phyloP scores from a whole-genome alignment of 1,140 invertebrate species.

The Akabosia matsudoensis region DNA sequence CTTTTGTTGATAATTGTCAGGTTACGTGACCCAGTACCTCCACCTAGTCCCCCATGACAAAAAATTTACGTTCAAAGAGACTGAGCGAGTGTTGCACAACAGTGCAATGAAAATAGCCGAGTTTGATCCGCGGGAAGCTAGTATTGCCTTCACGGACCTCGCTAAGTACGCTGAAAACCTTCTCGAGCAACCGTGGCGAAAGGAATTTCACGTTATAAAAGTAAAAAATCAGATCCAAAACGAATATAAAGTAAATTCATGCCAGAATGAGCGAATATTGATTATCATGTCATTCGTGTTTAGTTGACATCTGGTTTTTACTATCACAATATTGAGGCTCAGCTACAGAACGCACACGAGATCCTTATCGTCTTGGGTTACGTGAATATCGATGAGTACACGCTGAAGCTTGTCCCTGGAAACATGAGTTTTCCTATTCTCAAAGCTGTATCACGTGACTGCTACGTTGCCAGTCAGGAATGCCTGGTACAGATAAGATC shows the following conservation, averaged over 20 bases:
- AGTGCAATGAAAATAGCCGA: constrained; percentile 65
- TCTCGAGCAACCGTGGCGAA: constrained; percentile 79
- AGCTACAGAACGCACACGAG: constrained; percentile 68
- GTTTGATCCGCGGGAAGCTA: constrained; percentile 75
- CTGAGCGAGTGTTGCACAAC: constrained; percentile 67
- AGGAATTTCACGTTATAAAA: constrained; percentile 74
- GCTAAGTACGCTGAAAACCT: constrained; percentile 80
- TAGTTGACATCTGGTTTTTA: constrained; percentile 81
- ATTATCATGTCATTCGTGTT: constrained; percentile 46
- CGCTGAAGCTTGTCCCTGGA: constrained; percentile 57
- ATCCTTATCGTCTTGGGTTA: constrained; percentile 81
- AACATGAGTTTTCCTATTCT: constrained; percentile 76
- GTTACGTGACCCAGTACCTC: constrained; percentile 70
- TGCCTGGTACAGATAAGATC: constrained; percentile 63
- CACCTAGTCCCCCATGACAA: constrained; percentile 71
- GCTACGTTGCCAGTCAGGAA: constrained; percentile 81
- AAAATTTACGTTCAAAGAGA: constrained; percentile 73
- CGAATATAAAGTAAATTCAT: neutral
- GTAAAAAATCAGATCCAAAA: constrained; percentile 52
- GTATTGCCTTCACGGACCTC: constrained; percentile 75
- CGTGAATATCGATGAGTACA: constrained; percentile 58
- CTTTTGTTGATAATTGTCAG: constrained; percentile 54
- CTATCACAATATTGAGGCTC: constrained; percentile 77
- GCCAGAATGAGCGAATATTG: neutral
- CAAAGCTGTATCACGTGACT: constrained; percentile 72